phyloP scores from a whole-genome alignment of 2,888 invertebrate genomes.

The Aplocera efformata region DNA sequence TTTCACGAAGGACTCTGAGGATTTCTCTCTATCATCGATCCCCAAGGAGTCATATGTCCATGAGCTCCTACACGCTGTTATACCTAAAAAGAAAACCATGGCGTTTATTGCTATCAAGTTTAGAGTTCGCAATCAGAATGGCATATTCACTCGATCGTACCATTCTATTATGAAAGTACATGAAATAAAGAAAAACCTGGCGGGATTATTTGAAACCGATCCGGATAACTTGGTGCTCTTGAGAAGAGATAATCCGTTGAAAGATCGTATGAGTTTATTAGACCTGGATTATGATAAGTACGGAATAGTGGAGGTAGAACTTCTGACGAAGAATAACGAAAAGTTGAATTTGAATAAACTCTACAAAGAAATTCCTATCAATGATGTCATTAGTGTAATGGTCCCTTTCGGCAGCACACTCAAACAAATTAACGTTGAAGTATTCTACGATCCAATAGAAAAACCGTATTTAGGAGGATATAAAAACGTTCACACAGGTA shows the following conservation, averaged over 20 bases:
- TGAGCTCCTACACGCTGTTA: conserved; percentile 59
- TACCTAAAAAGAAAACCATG: conserved; percentile 62
- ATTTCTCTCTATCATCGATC: conserved; percentile 60
- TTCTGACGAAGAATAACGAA: conserved; percentile 62
- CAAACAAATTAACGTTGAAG: conserved; percentile 71
- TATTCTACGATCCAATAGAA: conserved; percentile 71
- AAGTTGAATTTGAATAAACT: conserved; percentile 63
- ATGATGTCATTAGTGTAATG: conserved; percentile 67
- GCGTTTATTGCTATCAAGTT: conserved; percentile 75
- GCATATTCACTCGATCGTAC: conserved; percentile 75
- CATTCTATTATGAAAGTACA: conserved; percentile 74
- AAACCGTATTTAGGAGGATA: conserved; percentile 93
- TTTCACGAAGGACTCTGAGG: conserved; percentile 65
- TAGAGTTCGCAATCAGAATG: conserved; percentile 60
- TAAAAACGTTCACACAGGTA: conserved; percentile 84
- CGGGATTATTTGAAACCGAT: conserved; percentile 78
- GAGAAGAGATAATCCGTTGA: conserved; percentile 63
- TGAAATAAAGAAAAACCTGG: conserved; percentile 82
- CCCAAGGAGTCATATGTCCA: conserved; percentile 67
- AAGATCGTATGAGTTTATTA: conserved; percentile 63
- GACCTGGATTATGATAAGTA: conserved; percentile 73
- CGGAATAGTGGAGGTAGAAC: conserved; percentile 69
- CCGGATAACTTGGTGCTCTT: conserved; percentile 70
- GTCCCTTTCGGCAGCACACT: conserved; percentile 61
- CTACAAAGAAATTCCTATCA: conserved; percentile 63